A percentile compares a stretch with the other conserved stretches of the same genome.
These are phyloP conservation scores for Xenus cinereus DNA, from an alignment of 2,113 vertebrate genomes.

Conservation along the genomic window DNA sequence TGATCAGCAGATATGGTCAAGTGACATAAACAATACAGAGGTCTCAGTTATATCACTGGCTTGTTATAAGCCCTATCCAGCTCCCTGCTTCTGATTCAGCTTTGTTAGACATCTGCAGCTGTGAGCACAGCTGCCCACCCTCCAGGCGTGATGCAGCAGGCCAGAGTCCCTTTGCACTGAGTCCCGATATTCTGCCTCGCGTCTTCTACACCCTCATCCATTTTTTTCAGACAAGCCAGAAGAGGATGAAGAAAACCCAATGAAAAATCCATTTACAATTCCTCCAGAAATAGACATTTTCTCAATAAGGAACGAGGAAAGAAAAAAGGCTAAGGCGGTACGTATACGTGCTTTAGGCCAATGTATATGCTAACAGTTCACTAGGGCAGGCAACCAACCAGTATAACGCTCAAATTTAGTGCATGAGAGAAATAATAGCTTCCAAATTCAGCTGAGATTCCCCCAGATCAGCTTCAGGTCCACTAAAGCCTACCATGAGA, in stretches of 20 bases:
- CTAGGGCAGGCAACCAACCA: not conserved
- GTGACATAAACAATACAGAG: not conserved
- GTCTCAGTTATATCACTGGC: not conserved
- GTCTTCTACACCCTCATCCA: not conserved
- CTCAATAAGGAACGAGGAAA: conserved; percentile 67
- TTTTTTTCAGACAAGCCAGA: not conserved
- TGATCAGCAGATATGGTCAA: not conserved
- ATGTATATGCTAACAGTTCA: not conserved
- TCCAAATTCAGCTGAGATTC: not conserved
- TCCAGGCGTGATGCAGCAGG: not conserved
- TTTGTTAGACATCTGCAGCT: not conserved
- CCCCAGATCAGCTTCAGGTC: not conserved
- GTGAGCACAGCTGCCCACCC: not conserved
- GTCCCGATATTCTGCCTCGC: not conserved
- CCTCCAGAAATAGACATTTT: conserved; percentile 69
- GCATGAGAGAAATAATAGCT: not conserved
- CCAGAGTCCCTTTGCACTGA: not conserved
- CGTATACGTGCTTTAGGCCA: not conserved
- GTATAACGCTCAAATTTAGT: not conserved
- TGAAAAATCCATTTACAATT: conserved; percentile 69
- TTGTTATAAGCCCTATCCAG: not conserved
- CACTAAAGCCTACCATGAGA: not conserved
- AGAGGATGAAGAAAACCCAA: not conserved
- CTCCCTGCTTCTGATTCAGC: not conserved
- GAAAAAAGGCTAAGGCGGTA: conserved; percentile 56